Conservation (phyloP, 2,888 invertebrate species). For the Julus scandinavius region DNA sequence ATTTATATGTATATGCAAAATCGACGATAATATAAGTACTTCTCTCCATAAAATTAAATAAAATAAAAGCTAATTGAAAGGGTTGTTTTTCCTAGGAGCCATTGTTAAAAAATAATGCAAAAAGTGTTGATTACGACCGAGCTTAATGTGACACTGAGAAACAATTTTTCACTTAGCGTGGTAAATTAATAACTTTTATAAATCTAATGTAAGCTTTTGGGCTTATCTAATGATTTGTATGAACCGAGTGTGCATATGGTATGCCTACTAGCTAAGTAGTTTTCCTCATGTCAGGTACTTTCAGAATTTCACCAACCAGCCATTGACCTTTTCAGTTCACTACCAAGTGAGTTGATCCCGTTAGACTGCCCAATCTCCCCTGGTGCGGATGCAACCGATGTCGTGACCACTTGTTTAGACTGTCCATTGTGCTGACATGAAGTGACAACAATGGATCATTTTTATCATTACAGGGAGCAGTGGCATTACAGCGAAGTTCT, state of each 20-base stretch:
- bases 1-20: background rate
- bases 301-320: background rate
- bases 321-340: background rate
- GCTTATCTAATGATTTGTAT: too few species aligned
- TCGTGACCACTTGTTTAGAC: conserved; percentile 9
- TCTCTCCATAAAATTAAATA: background rate
- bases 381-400: conserved; percentile 6
- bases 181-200: too few species aligned
- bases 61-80: background rate
- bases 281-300: background rate
- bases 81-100: background rate
- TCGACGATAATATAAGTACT: background rate
- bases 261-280: background rate
- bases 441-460: conserved; percentile 17
- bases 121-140: background rate
- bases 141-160: too few species aligned
- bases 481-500: background rate
- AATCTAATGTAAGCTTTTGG: too few species aligned
- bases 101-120: background rate
- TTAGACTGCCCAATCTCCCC: background rate
- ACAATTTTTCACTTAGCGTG: too few species aligned
- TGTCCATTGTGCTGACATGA: background rate
- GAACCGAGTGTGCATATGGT: background rate
- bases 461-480: background rate
- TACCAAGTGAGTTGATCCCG: background rate